Evolutionary conservation across 2,113 vertebrate genomes (phyloP).

Genomic region (Recurvirostra avosetta): DNA sequence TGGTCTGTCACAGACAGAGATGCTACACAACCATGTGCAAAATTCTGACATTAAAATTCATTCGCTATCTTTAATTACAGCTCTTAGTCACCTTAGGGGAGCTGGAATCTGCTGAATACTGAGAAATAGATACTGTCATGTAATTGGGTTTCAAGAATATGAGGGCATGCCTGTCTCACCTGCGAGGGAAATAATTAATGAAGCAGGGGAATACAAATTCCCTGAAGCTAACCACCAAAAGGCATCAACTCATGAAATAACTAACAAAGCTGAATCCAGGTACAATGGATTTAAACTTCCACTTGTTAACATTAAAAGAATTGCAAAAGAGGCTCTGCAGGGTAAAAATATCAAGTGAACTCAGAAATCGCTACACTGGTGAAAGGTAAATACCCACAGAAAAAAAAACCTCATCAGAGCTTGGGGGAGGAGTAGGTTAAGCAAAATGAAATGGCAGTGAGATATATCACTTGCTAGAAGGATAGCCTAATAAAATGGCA

Average conservation of each 20-base stretch:
- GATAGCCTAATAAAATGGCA: slow-evolving; percentile 18
- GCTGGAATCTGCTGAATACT: slow-evolving; percentile 40
- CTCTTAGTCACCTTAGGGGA: slow-evolving; percentile 24
- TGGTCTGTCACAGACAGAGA: background rate
- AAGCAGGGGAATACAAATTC: slow-evolving; percentile 31
- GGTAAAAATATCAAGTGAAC: background rate
- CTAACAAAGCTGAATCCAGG: slow-evolving; percentile 21
- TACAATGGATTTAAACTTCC: slow-evolving; percentile 30
- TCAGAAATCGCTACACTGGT: background rate
- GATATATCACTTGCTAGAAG: background rate
- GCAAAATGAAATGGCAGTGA: background rate
- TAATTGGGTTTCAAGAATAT: slow-evolving; percentile 45
- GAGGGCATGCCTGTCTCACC: background rate
- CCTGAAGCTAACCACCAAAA: slow-evolving; percentile 34
- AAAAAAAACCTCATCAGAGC: background rate
- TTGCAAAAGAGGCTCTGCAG: background rate
- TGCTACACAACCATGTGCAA: background rate
- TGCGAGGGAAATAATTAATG: slow-evolving; percentile 56
- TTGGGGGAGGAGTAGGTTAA: background rate
- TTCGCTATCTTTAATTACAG: slow-evolving; percentile 6
- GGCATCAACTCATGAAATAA: slow-evolving; percentile 30
- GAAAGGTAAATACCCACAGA: background rate
- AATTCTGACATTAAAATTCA: background rate
- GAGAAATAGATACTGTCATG: background rate
- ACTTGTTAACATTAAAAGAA: slow-evolving; percentile 27